These are phyloP conservation scores for Solen grandis DNA, from an alignment of 1,140 invertebrate genomes.

Conservation along the genomic window DNA sequence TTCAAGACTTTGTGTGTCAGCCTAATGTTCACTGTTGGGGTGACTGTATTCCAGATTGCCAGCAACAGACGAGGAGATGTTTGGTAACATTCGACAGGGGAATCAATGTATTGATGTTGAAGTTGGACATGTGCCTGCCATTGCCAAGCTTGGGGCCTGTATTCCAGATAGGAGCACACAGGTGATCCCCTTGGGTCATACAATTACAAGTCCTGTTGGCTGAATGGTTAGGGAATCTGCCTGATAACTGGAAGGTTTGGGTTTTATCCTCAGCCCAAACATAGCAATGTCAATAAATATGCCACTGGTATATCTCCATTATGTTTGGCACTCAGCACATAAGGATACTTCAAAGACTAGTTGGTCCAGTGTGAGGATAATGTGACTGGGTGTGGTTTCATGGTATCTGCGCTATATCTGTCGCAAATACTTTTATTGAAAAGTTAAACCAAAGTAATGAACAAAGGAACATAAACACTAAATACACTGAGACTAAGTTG, in stretches of 20 bases:
- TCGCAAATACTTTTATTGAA: too few relatives aligned
- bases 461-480: too few relatives aligned
- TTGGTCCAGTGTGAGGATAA: too few relatives aligned
- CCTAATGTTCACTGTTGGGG: too few relatives aligned
- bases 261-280: not conserved
- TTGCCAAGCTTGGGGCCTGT: slow-evolving; percentile 64
- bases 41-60: slow-evolving; percentile 65
- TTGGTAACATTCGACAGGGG: slow-evolving; percentile 78
- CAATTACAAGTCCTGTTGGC: not conserved
- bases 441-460: too few relatives aligned
- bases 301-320: not conserved
- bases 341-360: too few relatives aligned
- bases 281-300: not conserved
- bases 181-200: slow-evolving; percentile 25
- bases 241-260: not conserved
- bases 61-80: slow-evolving; percentile 77
- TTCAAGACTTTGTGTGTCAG: too few relatives aligned
- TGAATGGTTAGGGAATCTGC: not conserved
- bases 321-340: too few relatives aligned
- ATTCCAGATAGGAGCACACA: slow-evolving; percentile 56
- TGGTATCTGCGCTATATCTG: too few relatives aligned
- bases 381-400: too few relatives aligned
- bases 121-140: slow-evolving; percentile 60
- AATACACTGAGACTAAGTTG: too few relatives aligned
- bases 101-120: slow-evolving; percentile 75